Base-by-base conservation (phyloP, 2,797 vertebrate species). In the Eulemur mongoz region DNA sequence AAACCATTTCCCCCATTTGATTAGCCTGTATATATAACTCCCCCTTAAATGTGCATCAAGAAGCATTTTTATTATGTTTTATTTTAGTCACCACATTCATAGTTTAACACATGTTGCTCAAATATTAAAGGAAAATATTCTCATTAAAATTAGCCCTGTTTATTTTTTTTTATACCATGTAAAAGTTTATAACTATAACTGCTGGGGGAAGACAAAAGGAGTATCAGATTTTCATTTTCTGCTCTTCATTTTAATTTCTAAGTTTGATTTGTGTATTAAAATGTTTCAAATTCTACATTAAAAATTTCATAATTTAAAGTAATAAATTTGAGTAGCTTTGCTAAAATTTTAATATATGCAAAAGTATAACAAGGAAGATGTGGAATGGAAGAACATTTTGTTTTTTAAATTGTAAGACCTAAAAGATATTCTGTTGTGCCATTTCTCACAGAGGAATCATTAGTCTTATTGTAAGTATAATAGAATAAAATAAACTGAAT, bases 401-500 rank as follows among this genome's bases (percentile, higher is more conserved):
- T 48, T 79, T 80, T 94, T 57, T 63, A 89, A 75, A n/a, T 65
- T 89, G 35, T 35, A 61, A 86, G 52, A 57, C 2, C 8, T 80
- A 57, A 57, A 88, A 81, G 5, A 59, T 75, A 82, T 40, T 87
- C 15, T 43, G 4, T 79, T 89, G 23, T 80, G 25, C 38, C 78
- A 30, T 63, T 94, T 89, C 70, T 86, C 18, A 61, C 70, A 87
- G 57, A 92, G 50, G 20, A 83, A 61, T 76, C 54, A 76, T 86
- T n/a, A 89, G n/a, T 59, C 2, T 83, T 54, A 87, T 30, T 91
- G 3, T 2, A 92, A 87, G 52, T 48, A 63, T 87, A 78, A 81
- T 84, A 82, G 65, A 84, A 94, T 48, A 73, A 63, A 94, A 57
- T 22, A 52, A 94, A 72, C 7, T 91, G 48, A 92, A 52, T 59